Conservation (phyloP, 1,140 invertebrate genomes). For the Danaus plexippus region DNA sequence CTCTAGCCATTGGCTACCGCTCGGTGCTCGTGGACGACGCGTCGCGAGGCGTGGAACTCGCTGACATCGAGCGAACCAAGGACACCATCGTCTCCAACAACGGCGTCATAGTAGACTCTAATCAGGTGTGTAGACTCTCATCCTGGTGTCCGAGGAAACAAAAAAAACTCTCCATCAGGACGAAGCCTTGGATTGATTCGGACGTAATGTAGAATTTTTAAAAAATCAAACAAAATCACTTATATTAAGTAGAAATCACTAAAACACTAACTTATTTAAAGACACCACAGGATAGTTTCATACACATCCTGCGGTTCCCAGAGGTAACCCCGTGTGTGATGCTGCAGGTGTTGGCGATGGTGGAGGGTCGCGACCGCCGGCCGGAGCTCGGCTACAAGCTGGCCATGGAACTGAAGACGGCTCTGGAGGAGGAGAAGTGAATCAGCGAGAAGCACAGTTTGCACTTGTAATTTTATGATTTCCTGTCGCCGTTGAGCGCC, state of each 20-base stretch:
- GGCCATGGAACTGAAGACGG: conserved; percentile 84
- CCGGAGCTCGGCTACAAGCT: conserved; percentile 90
- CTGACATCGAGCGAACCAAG: conserved; percentile 88
- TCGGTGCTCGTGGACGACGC: conserved; percentile 94
- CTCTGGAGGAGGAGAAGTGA: conserved; percentile 48
- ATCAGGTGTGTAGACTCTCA: conserved; percentile 70
- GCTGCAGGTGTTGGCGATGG: conserved; percentile 83
- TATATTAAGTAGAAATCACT: no score
- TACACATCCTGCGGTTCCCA: no score
- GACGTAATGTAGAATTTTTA: no score
- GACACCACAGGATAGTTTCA: no score
- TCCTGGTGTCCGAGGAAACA: no score
- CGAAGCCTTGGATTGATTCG: no score
- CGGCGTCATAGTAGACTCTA: conserved; percentile 85
- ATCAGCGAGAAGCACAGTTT: not conserved
- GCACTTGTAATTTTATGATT: no score
- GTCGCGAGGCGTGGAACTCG: conserved; percentile 86
- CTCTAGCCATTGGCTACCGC: conserved; percentile 89
- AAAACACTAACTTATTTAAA: no score
- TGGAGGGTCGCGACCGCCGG: conserved; percentile 86
- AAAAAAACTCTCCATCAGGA: no score
- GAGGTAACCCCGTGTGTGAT: not conserved
- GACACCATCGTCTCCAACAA: conserved; percentile 80
- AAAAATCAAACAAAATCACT: no score
- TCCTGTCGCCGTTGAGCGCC: no score